phyloP scores from a whole-genome alignment of 1,140 invertebrate genomes.

The Acyrthosiphon pisum region DNA sequence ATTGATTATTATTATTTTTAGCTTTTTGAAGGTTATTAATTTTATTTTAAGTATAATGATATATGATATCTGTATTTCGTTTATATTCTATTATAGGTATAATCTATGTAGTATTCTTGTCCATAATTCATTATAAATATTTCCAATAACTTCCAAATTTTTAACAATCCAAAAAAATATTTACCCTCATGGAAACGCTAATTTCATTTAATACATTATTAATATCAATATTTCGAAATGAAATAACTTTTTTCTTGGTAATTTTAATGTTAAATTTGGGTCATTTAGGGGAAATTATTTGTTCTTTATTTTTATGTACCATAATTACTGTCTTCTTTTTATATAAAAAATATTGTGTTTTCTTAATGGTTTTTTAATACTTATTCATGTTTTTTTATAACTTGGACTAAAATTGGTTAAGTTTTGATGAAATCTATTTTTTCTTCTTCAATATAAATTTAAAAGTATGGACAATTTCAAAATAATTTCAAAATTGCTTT shows the following conservation, averaged over 20 bases:
- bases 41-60: background rate
- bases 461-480: background rate
- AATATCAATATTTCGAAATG: background rate
- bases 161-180: background rate
- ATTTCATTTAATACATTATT: background rate
- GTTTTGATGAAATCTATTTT: background rate
- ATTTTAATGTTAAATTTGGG: background rate
- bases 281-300: background rate
- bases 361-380: background rate
- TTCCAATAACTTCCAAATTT: background rate
- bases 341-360: background rate
- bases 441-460: background rate
- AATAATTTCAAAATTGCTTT: background rate
- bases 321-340: background rate
- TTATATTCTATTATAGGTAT: background rate
- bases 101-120: background rate
- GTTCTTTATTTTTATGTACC: background rate
- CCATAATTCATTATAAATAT: background rate
- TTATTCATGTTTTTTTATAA: background rate
- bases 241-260: constrained; percentile 3
- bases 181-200: background rate
- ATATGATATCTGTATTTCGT: background rate
- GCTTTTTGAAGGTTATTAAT: background rate
- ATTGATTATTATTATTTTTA: background rate
- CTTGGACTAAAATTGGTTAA: background rate